These are phyloP conservation scores for Felis catus DNA, from an alignment of 2,113 vertebrate species.

Conservation along the genomic window F.catus_Fca126_mat1.0 CM031412.1:88769001-88769500, in stretches of 20 bases:
- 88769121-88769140: neutral
- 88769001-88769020: neutral
- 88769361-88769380: slow-evolving; percentile 25
- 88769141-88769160: neutral
- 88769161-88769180: neutral
- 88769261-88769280: neutral
- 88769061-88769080: neutral
- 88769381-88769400: neutral
- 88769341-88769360: neutral
- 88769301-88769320: neutral
- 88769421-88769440: neutral
- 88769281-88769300: slow-evolving; percentile 18
- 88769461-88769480: neutral
- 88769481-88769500: neutral
- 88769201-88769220: neutral
- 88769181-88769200: neutral
- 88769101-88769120: neutral
- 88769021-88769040: neutral
- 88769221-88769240: neutral
- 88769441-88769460: neutral
- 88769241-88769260: neutral
- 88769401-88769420: neutral
- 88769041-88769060: slow-evolving; percentile 23
- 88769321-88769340: slow-evolving; percentile 8
- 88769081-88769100: slow-evolving; percentile 19